A percentile compares a stretch with the other conserved stretches of the same genome.
These are phyloP conservation scores for Tangara arthus DNA, from an alignment of 2,797 vertebrate species.

Conservation along the genomic window DNA sequence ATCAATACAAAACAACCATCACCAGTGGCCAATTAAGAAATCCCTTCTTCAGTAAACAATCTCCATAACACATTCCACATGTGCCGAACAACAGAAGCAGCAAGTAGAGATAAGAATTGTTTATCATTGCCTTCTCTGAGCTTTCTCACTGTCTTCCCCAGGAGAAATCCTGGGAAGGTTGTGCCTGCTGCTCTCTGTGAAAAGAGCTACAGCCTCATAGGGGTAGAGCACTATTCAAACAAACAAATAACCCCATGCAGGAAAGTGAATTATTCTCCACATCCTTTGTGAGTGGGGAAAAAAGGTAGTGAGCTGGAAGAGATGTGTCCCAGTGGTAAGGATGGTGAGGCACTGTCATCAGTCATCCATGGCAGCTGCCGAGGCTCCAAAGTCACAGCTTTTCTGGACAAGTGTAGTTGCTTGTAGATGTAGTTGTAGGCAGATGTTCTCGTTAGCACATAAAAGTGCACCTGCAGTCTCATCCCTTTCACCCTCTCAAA, in stretches of 20 bases:
- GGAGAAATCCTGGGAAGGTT: too few species aligned
- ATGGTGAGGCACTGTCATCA: neutral
- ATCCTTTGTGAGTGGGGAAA: neutral
- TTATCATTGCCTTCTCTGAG: too few species aligned
- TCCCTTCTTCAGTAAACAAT: too few species aligned
- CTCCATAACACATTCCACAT: too few species aligned
- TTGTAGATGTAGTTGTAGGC: neutral
- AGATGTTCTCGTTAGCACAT: neutral
- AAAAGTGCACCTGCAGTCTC: neutral
- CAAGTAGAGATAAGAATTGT: too few species aligned
- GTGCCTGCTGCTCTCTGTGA: too few species aligned
- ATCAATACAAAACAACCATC: too few species aligned
- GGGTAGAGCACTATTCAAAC: neutral
- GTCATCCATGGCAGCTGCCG: neutral
- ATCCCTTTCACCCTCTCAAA: neutral
- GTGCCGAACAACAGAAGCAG: too few species aligned
- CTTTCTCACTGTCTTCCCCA: too few species aligned
- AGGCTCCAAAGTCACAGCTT: neutral
- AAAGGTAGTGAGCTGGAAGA: neutral
- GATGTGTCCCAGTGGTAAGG: neutral
- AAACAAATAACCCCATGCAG: neutral
- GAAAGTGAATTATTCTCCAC: neutral
- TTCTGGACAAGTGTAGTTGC: rapidly evolving
- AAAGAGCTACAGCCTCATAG: too few species aligned
- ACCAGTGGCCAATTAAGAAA: too few species aligned